Base-by-base conservation (phyloP, 2,797 vertebrate species). In the Crenuchus spilurus region DNA sequence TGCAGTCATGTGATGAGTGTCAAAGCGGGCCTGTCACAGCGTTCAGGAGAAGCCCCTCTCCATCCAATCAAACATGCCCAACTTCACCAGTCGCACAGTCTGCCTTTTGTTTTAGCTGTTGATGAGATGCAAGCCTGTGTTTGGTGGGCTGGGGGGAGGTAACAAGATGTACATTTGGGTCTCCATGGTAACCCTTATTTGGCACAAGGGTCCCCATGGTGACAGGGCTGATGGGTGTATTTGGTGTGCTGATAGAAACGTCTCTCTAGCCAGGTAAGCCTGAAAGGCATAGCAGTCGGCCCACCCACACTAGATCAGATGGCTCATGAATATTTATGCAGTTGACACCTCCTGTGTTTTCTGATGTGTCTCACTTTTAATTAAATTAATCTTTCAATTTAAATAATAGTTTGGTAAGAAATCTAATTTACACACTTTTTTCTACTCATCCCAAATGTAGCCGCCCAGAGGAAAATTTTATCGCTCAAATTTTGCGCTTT, bases 51-150 rank as follows among this genome's bases (percentile, higher is more conserved):
- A 24, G 20, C 37, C 35, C 18, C 20, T 13, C 31, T 26, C 33
- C 3, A 13, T 41, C 39, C 61, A 30, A 44, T 46, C 49, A 35
- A 11, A 33, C 33, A 42, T 30, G 8, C 14, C 24, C 18, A 7
- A 20, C 14, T 35, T 46, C 60, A 9, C 1, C 46, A 24, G 9
- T 14, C 48, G n/a, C 48, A 49, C 63, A 74, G 52, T 22, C 54
- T 51, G 54, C 35, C 52, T 51, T 51, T 74, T 74, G 72, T 74
- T 60, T 74, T n/a, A 22, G 3, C 28, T 8, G 31, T 68, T 57
- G 58, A 49, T 74, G 63, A 74, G 63, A 67, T 41, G 33, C 72
- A 37, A 31, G 49, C 28, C 35, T 33, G 61, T 28, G n/a, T 44
- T 55, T 28, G 49, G 41, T 2, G 22, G 20, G 8, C 14, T 33